Evolutionary conservation across 2,797 vertebrate genomes (phyloP), one percentile per base, ranked within the genome.

Genomic region (Periophthalmus magnuspinnatus): DNA sequence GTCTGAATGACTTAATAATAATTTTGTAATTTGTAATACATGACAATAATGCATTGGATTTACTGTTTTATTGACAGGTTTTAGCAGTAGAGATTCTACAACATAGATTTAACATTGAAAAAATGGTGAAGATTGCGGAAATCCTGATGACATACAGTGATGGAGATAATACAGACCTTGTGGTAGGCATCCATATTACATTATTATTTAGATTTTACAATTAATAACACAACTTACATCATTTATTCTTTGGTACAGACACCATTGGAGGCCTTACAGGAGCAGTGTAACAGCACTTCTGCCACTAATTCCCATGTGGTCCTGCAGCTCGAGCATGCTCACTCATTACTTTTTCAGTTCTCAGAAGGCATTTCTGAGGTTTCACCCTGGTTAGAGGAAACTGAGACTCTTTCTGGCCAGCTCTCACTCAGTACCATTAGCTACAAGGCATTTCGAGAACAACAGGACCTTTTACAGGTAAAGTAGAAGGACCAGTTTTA

Each of bases 401-500:
- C 92, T 14, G 91, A 90, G 86, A 71, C 34, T 0, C 83, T 92
- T 2, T 88, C 91, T 34, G 86, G 77, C 9, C 93, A 93, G 74
- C 92, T 96, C 2, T 88, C 88, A 1, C 84, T 95, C 1, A 89
- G 76, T 1, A 88, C 89, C 71, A 89, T 93, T 71, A 91, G 88
- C 89, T 95, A 92, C 0, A 91, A 95, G 67, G 91, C 93, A 68
- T 94, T 96, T 86, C 84, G 90, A 85, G 94, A 95, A 82, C 95
- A 96, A 88, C 96, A 97, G 84, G 94, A 94, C 9, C 91, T 95
- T 78, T 92, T 96, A 87, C 95, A 97, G 95, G 96, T 97, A 52
- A 50, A 64, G 62, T 64, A 64, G 62, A 64, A 28, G 41, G 41
- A 65, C 63, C 79, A 80, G 57, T 61, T 69, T 76, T 80, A 78